Conservation (phyloP, 2,797 vertebrate species). For the Coluber constrictor region DNA sequence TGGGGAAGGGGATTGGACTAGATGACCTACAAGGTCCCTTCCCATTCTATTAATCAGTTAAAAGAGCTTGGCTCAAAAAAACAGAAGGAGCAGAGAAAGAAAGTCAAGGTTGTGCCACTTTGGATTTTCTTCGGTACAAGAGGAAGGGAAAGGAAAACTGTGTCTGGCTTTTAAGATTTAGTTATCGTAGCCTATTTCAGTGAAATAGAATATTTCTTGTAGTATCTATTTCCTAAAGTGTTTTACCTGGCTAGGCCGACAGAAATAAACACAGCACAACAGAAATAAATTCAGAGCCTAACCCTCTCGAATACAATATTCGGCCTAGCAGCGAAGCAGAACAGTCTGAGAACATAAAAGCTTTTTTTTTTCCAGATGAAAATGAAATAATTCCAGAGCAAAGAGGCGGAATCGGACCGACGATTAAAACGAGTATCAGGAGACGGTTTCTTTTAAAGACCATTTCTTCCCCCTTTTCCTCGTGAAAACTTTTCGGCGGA, state of each 20-base stretch:
- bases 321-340: not conserved
- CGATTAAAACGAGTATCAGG: not conserved
- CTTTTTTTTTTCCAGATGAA: not conserved
- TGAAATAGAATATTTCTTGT: not conserved
- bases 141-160: not conserved
- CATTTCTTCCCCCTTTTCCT: not conserved
- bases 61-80: not conserved
- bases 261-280: not conserved
- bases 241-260: not conserved
- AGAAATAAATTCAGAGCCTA: not conserved
- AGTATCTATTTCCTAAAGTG: not conserved
- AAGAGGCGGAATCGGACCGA: not conserved
- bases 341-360: not conserved
- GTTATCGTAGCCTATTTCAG: not conserved
- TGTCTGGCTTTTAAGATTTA: not conserved
- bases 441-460: not conserved
- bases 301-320: not conserved
- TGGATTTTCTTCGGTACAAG: not conserved
- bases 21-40: too few species aligned
- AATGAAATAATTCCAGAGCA: not conserved
- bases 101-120: rapidly evolving
- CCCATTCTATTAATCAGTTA: too few species aligned
- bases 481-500: not conserved
- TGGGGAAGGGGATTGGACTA: too few species aligned
- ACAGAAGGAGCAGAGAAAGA: not conserved